Evolutionary conservation across 2,797 vertebrate species (phyloP), one percentile per base, ranked within the genome.

Genomic region (Staurois parvus): DNA sequence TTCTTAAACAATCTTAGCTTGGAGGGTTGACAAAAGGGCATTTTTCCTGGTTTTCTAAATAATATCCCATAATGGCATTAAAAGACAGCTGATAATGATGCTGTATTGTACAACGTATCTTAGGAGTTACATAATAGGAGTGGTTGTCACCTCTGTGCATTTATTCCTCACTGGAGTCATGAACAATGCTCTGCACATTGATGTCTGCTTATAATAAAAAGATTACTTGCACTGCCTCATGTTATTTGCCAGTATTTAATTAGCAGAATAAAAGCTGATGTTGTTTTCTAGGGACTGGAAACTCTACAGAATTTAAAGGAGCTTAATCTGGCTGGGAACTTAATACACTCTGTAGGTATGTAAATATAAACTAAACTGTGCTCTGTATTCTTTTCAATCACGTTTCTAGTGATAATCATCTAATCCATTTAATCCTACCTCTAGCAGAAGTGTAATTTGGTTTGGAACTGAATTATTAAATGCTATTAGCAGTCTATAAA

Each of bases 291-390:
- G 96, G 96, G 91, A 62, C 90, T 98, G 88, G 89, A 90, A 19
- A 91, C 85, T 21, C 94, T 96, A 88, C 88, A 90, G 88, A 96
- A 95, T 79, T 93, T 98, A 82, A 93, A 89, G 87, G 97, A 98
- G 89, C 93, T 98, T 81, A 98, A 92, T 88, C 93, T 97, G n/a
- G 90, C 96, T 76, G 95, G 96, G 88, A 98, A 97, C 90, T 87
- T 84, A 0, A 95, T 96, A 91, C 91, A 94, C 91, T 94, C 90
- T 87, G 94, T 94, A 88, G 95, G 96, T 97, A 95, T 73, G 95
- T 92, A 81, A 0, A 48, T 68, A 84, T 62, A 88, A 28, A 81
- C 52, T 37, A 73, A 17, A 64, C 13, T 34, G 32, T 81, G 70
- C 15, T 67, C 37, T 81, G 48, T 52, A 40, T 84, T 73, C 76